A percentile compares a stretch with the other conserved stretches of the same genome.
Conservation (phyloP, 2,797 vertebrate species). For the Lerista edwardsae region DNA sequence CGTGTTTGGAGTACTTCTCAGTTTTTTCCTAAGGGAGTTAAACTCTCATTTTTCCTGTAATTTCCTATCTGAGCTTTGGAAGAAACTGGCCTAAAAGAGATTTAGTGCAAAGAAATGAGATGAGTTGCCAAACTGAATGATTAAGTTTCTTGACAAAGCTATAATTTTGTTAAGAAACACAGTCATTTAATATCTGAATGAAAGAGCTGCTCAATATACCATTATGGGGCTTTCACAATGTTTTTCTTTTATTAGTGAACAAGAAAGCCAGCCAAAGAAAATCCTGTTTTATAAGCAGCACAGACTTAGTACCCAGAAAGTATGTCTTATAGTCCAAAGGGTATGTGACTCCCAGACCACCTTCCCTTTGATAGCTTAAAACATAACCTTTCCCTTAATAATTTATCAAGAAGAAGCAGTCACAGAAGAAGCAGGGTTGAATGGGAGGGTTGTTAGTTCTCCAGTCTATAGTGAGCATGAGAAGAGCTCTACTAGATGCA, state of each 20-base stretch:
- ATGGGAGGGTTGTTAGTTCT: not conserved
- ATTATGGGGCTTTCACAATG: not conserved
- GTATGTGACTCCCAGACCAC: not conserved
- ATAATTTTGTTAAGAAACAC: not conserved
- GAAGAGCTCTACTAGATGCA: too few species aligned
- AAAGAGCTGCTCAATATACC: not conserved
- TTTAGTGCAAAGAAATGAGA: not conserved
- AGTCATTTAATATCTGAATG: not conserved
- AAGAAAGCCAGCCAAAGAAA: not conserved
- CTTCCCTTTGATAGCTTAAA: not conserved
- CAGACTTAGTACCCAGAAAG: not conserved
- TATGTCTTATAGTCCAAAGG: not conserved
- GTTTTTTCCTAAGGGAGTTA: too few species aligned
- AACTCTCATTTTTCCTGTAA: not conserved
- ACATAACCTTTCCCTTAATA: not conserved
- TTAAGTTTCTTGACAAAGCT: not conserved
- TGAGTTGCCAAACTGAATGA: accelerated
- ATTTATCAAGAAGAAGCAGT: not conserved
- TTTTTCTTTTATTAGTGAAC: not conserved
- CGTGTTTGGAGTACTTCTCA: too few species aligned
- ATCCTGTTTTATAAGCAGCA: not conserved
- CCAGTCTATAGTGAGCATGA: not conserved
- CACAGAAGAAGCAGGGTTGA: not conserved
- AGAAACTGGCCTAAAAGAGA: not conserved
- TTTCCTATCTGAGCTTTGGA: not conserved